Evolutionary conservation across 2,113 vertebrate genomes (phyloP), one percentile per base, ranked within the genome.

Genomic region (Mesoclemmys tuberculata): DNA sequence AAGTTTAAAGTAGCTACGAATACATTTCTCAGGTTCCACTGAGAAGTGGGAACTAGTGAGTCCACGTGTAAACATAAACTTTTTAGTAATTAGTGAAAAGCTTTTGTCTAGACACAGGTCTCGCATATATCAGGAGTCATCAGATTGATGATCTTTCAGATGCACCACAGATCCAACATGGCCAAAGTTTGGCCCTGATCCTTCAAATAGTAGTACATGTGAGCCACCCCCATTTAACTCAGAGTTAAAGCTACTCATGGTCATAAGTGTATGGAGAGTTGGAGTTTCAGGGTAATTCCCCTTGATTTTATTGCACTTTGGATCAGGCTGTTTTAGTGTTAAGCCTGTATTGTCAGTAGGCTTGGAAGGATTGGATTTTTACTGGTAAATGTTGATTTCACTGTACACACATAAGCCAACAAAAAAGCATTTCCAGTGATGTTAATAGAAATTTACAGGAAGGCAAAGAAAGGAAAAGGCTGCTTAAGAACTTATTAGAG

Each of bases 281-380:
- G 55, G 77, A 1, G 7, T 44, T 14, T 2, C 1, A 6, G 38
- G 10, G 27, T 55, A 92, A 74, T 21, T 7, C 10, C 5, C 52
- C 18, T 2, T 51, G 2, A 27, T 11, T 56, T n/a, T 8, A n/a
- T 11, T 7, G 4, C 58, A 44, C 38, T 38, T 74, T 48, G 51
- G 2, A 5, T 21, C 8, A 51, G 3, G 0, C 8, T 0, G 1
- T 10, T 3, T 2, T 1, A 38, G 4, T 44, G 0, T 3, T 13
- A 6, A 7, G 2, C 27, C 8, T 54, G 21, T 49, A 58, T 4
- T 46, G 68, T 0, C 26, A 19, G 41, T 84, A 48, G 2, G 5
- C 26, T 24, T 1, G 46, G 38, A 49, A 51, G 5, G 58, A 61
- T 19, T 2, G 1, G n/a, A 84, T 86, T 93, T 41, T 24, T 3